These are phyloP conservation scores for Syrista parreyssii DNA, from an alignment of 2,888 invertebrate genomes.

Conservation along the genomic window DNA sequence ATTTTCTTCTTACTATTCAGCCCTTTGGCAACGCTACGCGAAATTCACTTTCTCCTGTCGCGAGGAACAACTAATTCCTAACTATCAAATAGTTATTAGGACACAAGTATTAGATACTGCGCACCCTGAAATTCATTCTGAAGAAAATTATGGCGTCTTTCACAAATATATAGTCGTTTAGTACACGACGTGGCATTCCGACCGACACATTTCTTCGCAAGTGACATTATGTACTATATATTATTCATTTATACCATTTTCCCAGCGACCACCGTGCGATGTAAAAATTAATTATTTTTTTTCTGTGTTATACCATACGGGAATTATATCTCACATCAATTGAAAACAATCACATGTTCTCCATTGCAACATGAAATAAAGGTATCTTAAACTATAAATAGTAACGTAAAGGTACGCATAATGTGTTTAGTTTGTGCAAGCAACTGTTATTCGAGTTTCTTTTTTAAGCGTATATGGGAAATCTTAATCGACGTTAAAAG, in stretches of 20 bases:
- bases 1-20: constrained; percentile 28
- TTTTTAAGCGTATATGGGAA: constrained; percentile 4
- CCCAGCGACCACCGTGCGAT: background rate
- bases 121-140: constrained; percentile 40
- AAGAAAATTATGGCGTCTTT: constrained; percentile 13
- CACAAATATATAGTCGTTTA: background rate
- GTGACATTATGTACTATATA: background rate
- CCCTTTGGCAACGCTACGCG: constrained; percentile 57
- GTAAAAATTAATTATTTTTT: background rate
- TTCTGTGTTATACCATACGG: background rate
- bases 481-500: background rate
- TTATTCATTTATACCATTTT: constrained; percentile 23
- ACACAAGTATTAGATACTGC: constrained; percentile 36
- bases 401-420: constrained; percentile 24
- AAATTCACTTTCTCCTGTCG: constrained; percentile 22
- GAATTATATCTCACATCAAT: background rate
- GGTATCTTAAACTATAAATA: constrained; percentile 28
- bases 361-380: constrained; percentile 15
- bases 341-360: constrained; percentile 8
- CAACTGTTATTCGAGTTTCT: constrained; percentile 28
- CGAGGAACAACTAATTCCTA: constrained; percentile 49
- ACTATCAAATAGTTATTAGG: constrained; percentile 36
- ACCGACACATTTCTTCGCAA: constrained; percentile 9
- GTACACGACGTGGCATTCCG: background rate
- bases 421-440: constrained; percentile 43